Evolutionary conservation across 1,140 invertebrate species (phyloP).

Genomic region (Chelonus insularis): DNA sequence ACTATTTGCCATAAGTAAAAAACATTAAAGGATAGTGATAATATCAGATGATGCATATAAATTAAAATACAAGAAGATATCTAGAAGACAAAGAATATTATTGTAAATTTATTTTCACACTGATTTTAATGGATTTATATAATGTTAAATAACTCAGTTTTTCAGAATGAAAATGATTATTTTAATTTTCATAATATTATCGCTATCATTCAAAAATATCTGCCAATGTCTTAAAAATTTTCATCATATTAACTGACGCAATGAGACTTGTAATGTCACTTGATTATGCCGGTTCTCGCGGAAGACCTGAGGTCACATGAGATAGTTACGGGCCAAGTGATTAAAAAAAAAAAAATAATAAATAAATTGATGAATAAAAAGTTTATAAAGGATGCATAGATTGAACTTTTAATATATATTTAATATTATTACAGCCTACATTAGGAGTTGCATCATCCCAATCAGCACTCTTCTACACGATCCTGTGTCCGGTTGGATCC

Average conservation of each 20-base stretch:
- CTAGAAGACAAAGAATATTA: no score
- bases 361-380: not conserved
- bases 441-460: constrained; percentile 86
- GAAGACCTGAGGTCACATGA: constrained; percentile 1
- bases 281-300: constrained; percentile 6
- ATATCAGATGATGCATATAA: not conserved
- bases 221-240: constrained; percentile 14
- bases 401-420: not conserved
- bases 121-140: no score
- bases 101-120: no score
- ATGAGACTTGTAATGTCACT: not conserved
- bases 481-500: constrained; percentile 89
- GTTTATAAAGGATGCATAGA: not conserved
- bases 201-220: no score
- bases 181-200: no score
- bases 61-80: no score
- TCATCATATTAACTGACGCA: constrained; percentile 21
- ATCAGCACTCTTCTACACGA: constrained; percentile 86
- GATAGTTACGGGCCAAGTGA: constrained; percentile 4
- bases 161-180: no score
- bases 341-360: constrained; percentile 8
- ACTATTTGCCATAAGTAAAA: not conserved
- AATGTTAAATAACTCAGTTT: no score
- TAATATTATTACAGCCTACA: constrained; percentile 68
- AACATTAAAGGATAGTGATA: not conserved